Evolutionary conservation across 1,140 invertebrate species (phyloP), one percentile per base, ranked within the genome.

Genomic region (Oppia nitens): DNA sequence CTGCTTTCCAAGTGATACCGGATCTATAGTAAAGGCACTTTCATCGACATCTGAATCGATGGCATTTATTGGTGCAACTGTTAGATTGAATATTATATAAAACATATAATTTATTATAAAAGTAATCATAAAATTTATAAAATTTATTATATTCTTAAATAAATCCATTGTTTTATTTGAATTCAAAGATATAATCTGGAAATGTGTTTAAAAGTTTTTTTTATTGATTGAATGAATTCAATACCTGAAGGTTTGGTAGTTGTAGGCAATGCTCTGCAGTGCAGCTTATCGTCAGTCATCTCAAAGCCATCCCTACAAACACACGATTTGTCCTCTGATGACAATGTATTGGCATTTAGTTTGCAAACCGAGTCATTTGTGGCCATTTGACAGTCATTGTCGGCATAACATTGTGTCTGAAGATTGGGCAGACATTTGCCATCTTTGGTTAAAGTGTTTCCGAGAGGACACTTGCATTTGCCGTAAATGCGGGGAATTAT

Each of bases 401-500:
- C 53, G 4, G 45, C 24, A 25, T 51, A 26, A 62, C 65, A 62
- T 47, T 50, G 25, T 27, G 32, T 65, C 60, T 50, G 55, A 27
- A 63, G 62, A 63, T 23, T 54, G 28, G 65, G 65, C 25, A 65
- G 56, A 55, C 65, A 66, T 40, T 50, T 12, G 21, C 59, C 57
- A 32, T 63, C 57, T 4, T 67, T 66, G n/a, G 60, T 64, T 4
- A 64, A 57, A 20, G 62, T 59, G 50, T 65, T 65, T 4, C 66
- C 66, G 9, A 57, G 21, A 40, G 67, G 64, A 68, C 87, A 92
- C 56, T 83, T 79, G 67, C 88, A 92, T 67, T 84, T 78, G 48
- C 88, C 88, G 67, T 89, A 88, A 4, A 90, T 77, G 70, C 88
- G 83, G 12, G 85, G 85, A 62, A 92, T 87, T 4, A 89, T 76